phyloP scores from a whole-genome alignment of 2,797 vertebrate genomes.

The Peromyscus nudipes region DNA sequence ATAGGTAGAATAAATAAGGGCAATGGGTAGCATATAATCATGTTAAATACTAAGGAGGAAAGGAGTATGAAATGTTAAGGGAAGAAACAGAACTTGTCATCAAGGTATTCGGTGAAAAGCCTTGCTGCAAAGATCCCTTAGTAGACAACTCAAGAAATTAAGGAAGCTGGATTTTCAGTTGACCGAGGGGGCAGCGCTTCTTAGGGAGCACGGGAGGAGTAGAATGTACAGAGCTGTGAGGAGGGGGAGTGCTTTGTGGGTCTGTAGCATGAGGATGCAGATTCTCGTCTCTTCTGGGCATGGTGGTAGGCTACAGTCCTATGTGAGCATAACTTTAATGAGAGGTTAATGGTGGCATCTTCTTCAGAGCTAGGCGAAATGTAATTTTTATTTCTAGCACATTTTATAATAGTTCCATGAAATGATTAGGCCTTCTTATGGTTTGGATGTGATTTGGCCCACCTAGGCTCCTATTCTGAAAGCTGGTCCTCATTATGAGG shows the following conservation, averaged over 20 bases:
- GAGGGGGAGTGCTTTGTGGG: accelerated
- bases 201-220: accelerated
- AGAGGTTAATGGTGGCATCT: not conserved
- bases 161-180: not conserved
- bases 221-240: not conserved
- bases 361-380: not conserved
- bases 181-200: accelerated
- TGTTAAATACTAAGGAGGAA: not conserved
- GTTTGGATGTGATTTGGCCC: not conserved
- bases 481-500: not conserved
- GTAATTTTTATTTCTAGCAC: not conserved
- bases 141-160: not conserved
- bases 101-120: not conserved
- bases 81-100: not conserved
- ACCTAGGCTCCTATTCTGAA: not conserved
- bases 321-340: not conserved
- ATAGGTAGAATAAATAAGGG: not conserved
- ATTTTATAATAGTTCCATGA: constrained; percentile 10
- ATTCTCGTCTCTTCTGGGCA: not conserved
- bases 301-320: not conserved
- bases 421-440: not conserved
- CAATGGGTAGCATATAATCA: not conserved
- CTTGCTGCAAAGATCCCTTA: not conserved
- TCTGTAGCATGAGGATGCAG: not conserved
- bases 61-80: not conserved